phyloP scores from a whole-genome alignment of 2,888 invertebrate species.

The Lycophotia porphyrea region DNA sequence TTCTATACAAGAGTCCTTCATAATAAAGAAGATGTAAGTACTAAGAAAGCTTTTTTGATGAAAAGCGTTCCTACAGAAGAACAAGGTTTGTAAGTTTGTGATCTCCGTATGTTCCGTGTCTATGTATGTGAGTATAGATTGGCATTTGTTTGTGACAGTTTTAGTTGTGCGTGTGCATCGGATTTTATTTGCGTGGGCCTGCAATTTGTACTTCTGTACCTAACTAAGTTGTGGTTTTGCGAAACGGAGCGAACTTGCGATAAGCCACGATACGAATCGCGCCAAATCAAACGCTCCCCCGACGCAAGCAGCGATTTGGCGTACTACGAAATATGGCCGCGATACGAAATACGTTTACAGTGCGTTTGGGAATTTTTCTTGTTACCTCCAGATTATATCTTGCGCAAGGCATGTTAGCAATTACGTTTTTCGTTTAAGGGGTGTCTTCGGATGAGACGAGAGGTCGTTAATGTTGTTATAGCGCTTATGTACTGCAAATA shows the following conservation, averaged over 20 bases:
- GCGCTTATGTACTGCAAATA: constrained; percentile 8
- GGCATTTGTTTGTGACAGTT: background rate
- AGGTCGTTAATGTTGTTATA: constrained; percentile 52
- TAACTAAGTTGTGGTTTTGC: constrained; percentile 24
- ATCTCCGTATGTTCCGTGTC: background rate
- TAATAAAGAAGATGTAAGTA: background rate
- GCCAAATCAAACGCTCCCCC: constrained; percentile 85
- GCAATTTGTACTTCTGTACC: background rate
- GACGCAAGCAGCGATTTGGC: constrained; percentile 78
- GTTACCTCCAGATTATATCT: constrained; percentile 69
- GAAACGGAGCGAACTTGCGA: constrained; percentile 64
- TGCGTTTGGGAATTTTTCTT: constrained; percentile 80
- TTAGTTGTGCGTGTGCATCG: no score
- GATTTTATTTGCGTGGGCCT: background rate
- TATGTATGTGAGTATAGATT: background rate
- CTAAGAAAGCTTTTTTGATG: background rate
- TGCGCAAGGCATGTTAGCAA: constrained; percentile 56
- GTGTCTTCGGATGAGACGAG: constrained; percentile 36
- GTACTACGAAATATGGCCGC: constrained; percentile 80
- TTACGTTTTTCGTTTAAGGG: constrained; percentile 66
- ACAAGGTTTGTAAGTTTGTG: background rate
- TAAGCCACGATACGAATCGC: constrained; percentile 76
- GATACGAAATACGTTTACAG: constrained; percentile 80
- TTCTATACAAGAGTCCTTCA: background rate
- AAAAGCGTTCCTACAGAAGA: background rate